Evolutionary conservation across 2,113 vertebrate species (phyloP), one percentile per base, ranked within the genome.

Genomic region (Sylvilagus bachmani): DNA sequence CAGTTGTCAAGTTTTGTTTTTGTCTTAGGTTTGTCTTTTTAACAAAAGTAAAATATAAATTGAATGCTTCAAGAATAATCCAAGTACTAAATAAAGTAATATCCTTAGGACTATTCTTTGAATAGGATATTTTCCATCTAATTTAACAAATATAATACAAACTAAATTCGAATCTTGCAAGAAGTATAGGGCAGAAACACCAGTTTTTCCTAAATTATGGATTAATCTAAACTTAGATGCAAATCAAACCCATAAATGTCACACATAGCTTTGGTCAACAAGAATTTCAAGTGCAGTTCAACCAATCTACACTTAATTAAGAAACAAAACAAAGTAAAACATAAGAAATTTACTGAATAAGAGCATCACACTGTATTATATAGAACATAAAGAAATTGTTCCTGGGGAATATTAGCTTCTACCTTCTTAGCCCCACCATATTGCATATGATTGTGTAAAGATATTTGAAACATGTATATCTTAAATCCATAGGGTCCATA

Each of bases 21-120:
- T 77, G 11, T 19, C 24, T 92, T 33, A 33, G 16, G 8, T 86
- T 84, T 36, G 24, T 21, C 21, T 33, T 58, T 29, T 53, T 49
- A 74, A 86, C 51, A 62, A 88, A 84, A 85, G 10, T 66, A 81
- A 71, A 93, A 79, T 22, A 62, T 36, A 29, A 91, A 83, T 3
- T 51, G 36, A 85, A 86, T 66, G 7, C 36, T 53, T 44, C n/a
- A 69, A 51, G n/a, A 95, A 89, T n/a, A 84, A 74, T 55, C 61
- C 62, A 11, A 61, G 73, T 87, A 78, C 9, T 51, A 89, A 71
- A 75, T 90, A 74, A 77, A 77, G 36, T 5, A 71, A 8, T 86
- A 92, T 64, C 22, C 71, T 51, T 16, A 84, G 55, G 71, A 27
- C 85, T 90, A 16, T 90, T 89, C 11, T 84, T 87, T 58, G 3